Base-by-base conservation (phyloP, 2,888 invertebrate species). In the Pardosa pseudoannulata region DNA sequence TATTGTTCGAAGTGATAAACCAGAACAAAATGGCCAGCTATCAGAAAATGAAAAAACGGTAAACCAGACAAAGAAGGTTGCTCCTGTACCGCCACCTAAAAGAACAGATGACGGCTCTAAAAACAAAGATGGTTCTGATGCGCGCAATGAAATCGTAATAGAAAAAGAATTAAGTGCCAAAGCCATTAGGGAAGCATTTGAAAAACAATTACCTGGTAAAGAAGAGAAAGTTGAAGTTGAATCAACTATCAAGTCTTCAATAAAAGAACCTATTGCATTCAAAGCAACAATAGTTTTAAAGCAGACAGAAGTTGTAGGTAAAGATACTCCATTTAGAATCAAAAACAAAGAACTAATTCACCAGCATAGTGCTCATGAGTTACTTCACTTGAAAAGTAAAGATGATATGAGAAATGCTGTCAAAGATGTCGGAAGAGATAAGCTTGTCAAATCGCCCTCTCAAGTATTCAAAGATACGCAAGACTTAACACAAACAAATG, bases 341-440 rank as follows among this genome's bases (percentile, higher is more conserved):
- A 78, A 79, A 36, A 86, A 86, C 11, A 87, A 87, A 74, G 86
- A 87, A 36, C 75, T 87, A n/a, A 67, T 75, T 56, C 86, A 79
- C n/a, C 86, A 87, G 23, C 86, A 87, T 23, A 87, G 86, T 39
- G 86, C 86, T 16, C 79, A 87, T n/a, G 86, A 87, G 23, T 71
- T 87, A 23, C 28, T 80, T 16, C 64, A 76, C 23, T 32, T 72
- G 6, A 87, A 87, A 50, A 73, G 64, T 27, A 87, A 87, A 56
- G 87, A 87, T 7, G 86, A 86, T 1, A 31, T 64, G 1, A 65
- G 64, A 19, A 75, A 41, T 39, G 67, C 74, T 2, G n/a, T 9
- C 16, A 74, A 79, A 39, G 79, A 86, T 41, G 13, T 62, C 0
- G 41, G 32, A 6, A 23, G 68, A 29, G 85, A 85, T 9, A 85